Evolutionary conservation across 1,140 invertebrate species (phyloP), one percentile per base, ranked within the genome.

Genomic region (Artemia franciscana): DNA sequence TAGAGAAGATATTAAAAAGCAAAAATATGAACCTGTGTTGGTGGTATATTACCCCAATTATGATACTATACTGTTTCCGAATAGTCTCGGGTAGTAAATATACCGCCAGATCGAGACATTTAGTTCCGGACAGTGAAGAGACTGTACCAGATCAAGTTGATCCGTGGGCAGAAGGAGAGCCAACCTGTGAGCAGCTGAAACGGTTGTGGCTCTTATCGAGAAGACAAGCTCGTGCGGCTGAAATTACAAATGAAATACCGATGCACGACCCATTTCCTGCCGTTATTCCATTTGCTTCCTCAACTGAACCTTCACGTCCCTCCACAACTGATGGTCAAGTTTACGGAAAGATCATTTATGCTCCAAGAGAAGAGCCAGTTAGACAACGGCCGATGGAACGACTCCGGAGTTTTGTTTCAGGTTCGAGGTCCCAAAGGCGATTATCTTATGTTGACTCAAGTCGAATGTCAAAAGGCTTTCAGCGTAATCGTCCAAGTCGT

Each of bases 171-270:
- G 39, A 51, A 51, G 1, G 12, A 3, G 88, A 91, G 68, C 88
- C 88, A 0, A 83, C 79, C 25, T 91, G 88, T 71, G 86, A 89
- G 62, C 84, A 90, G 72, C 76, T 91, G 26, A 81, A 86, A 59
- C 84, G 84, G 4, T 90, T 91, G 87, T 91, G 88, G 88, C 81
- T 86, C 70, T 87, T 88, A 73, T 89, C 85, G 21, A 88, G 87
- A 71, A 74, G 88, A 61, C 87, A 91, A 73, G 85, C 84, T n/a
- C 78, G 87, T 58, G 84, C 86, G 5, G 83, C 85, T 2, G 85
- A 88, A 73, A 81, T 84, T 39, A 88, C 85, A 64, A 88, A 90
- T 73, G 83, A 88, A 73, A 80, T 88, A 65, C 84, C 83, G 26
- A 85, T 83, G 71, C 78, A 82, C 25, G 85, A 89, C 70, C 84